phyloP scores from a whole-genome alignment of 2,888 invertebrate species.

The Seira ritae region DNA sequence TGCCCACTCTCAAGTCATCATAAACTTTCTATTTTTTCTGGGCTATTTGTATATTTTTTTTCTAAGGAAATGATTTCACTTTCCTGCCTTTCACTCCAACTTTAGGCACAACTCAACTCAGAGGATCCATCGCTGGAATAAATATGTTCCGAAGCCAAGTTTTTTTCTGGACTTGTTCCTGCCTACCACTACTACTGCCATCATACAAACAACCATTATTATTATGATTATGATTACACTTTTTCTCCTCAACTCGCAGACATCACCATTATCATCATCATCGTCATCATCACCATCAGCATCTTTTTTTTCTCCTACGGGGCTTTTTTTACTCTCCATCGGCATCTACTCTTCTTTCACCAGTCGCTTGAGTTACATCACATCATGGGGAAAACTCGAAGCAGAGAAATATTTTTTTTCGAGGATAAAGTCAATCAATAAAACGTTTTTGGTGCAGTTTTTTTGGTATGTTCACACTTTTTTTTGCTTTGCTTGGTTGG shows the following conservation, averaged over 20 bases:
- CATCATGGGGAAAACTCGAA: not conserved
- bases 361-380: not conserved
- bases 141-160: slow-evolving; percentile 9
- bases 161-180: slow-evolving; percentile 14
- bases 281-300: not conserved
- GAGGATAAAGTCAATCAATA: slow-evolving; percentile 56
- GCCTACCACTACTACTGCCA: not conserved
- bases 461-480: slow-evolving; percentile 50
- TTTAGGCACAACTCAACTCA: slow-evolving; percentile 3
- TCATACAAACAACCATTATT: slow-evolving; percentile 14
- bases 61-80: slow-evolving; percentile 52
- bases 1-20: not conserved
- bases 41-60: slow-evolving; percentile 27
- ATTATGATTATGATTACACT: slow-evolving; percentile 55
- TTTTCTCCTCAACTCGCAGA: slow-evolving; percentile 47
- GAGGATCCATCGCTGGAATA: not conserved
- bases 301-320: not conserved
- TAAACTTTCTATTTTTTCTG: not conserved
- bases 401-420: not conserved
- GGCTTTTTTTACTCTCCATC: slow-evolving; percentile 1
- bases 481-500: not conserved
- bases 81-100: slow-evolving; percentile 45
- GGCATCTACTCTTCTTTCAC: slow-evolving; percentile 3
- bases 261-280: slow-evolving; percentile 38
- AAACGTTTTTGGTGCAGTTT: slow-evolving; percentile 45